These are phyloP conservation scores for Oeneis ivallda DNA, from an alignment of 2,888 invertebrate genomes.

Conservation along the genomic window DNA sequence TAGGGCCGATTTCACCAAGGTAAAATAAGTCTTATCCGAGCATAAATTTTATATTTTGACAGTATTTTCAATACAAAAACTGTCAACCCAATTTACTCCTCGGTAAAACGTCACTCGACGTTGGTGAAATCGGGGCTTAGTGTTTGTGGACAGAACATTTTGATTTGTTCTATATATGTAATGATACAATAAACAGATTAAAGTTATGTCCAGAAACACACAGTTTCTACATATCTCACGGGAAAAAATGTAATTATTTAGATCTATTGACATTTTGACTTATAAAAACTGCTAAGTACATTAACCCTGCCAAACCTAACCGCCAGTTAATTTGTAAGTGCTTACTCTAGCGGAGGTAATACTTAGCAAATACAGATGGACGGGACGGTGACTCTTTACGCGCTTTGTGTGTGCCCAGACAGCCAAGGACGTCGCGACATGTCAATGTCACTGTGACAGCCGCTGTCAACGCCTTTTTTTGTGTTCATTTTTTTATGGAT, in stretches of 20 bases:
- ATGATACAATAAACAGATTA: too few relatives aligned
- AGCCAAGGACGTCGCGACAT: slow-evolving; percentile 35
- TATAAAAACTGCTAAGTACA: neutral
- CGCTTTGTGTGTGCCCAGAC: slow-evolving; percentile 37
- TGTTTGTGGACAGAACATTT: too few relatives aligned
- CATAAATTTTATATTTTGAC: too few relatives aligned
- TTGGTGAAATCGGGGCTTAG: too few relatives aligned
- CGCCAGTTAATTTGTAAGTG: slow-evolving; percentile 17
- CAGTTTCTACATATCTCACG: too few relatives aligned
- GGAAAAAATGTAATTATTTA: neutral
- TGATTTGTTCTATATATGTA: too few relatives aligned
- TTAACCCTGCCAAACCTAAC: slow-evolving; percentile 15
- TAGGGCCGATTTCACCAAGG: too few relatives aligned
- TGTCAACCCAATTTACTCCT: too few relatives aligned
- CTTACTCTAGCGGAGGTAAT: slow-evolving; percentile 33
- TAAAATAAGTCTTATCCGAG: too few relatives aligned
- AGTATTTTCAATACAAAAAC: too few relatives aligned
- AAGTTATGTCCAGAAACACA: too few relatives aligned
- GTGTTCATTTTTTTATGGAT: slow-evolving; percentile 27
- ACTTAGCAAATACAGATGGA: slow-evolving; percentile 40
- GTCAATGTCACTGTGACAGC: slow-evolving; percentile 39
- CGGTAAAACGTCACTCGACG: too few relatives aligned
- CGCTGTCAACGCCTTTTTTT: slow-evolving; percentile 36
- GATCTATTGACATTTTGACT: slow-evolving; percentile 3
- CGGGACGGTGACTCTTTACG: slow-evolving; percentile 35